Percentiles rank a stretch among this genome's conserved stretches.
Evolutionary conservation across 2,797 vertebrate species (phyloP).

Genomic region (Vespertilio murinus): DNA sequence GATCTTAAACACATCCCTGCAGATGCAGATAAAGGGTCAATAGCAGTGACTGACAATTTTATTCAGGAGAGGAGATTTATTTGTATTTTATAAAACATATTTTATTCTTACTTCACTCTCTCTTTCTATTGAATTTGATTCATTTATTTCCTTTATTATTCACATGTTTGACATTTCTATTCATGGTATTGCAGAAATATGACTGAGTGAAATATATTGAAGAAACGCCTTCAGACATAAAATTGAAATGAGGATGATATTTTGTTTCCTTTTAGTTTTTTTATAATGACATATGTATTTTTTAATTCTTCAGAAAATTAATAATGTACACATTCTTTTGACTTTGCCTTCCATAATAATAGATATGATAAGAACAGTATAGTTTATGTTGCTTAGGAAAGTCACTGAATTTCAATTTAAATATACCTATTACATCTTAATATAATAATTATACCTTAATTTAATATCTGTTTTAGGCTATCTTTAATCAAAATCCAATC

Average conservation of each 20-base stretch:
- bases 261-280: background rate
- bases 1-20: background rate
- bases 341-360: background rate
- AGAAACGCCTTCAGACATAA: background rate
- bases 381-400: background rate
- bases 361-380: background rate
- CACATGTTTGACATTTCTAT: background rate
- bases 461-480: constrained; percentile 50
- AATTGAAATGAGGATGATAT: background rate
- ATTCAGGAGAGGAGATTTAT: background rate
- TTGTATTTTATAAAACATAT: background rate
- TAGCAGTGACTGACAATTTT: background rate
- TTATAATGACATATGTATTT: background rate
- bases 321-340: background rate
- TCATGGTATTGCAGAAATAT: background rate
- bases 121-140: background rate
- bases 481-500: constrained; percentile 49
- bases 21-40: background rate
- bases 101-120: background rate
- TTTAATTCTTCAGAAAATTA: background rate
- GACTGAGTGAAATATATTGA: background rate
- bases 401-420: constrained; percentile 29
- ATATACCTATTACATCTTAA: constrained; percentile 6
- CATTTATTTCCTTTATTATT: background rate
- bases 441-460: constrained; percentile 3